phyloP scores from a whole-genome alignment of 2,888 invertebrate species.

The Campaea margaritaria region DNA sequence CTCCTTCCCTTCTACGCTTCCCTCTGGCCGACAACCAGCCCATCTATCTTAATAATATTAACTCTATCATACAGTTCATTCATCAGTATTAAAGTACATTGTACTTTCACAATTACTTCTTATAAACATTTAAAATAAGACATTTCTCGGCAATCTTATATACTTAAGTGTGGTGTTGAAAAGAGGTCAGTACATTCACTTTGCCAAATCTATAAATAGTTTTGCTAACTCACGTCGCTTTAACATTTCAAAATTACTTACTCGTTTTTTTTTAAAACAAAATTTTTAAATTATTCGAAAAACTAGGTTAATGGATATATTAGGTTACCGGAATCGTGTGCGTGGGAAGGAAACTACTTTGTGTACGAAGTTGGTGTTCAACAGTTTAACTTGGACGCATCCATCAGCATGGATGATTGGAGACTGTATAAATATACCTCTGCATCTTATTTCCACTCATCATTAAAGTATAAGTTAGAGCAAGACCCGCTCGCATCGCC shows the following conservation, averaged over 20 bases:
- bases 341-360: too few relatives aligned
- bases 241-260: constrained; percentile 1
- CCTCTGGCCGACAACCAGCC: background rate
- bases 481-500: too few relatives aligned
- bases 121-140: constrained; percentile 39
- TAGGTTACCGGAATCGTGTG: too few relatives aligned
- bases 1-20: too few relatives aligned
- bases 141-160: constrained; percentile 45
- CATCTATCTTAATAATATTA: constrained; percentile 1
- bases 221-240: background rate
- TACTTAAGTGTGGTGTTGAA: constrained; percentile 9
- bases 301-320: too few relatives aligned
- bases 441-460: too few relatives aligned
- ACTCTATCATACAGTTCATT: constrained; percentile 9
- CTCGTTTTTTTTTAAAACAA: background rate
- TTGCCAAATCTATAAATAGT: background rate
- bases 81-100: constrained; percentile 28
- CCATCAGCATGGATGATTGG: too few relatives aligned
- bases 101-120: constrained; percentile 23
- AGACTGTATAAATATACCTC: too few relatives aligned
- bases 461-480: too few relatives aligned
- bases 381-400: too few relatives aligned
- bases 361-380: too few relatives aligned
- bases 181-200: constrained; percentile 9
- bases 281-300: too few relatives aligned